Evolutionary conservation across 2,113 vertebrate species (phyloP).

Genomic region (Cacatua alba): DNA sequence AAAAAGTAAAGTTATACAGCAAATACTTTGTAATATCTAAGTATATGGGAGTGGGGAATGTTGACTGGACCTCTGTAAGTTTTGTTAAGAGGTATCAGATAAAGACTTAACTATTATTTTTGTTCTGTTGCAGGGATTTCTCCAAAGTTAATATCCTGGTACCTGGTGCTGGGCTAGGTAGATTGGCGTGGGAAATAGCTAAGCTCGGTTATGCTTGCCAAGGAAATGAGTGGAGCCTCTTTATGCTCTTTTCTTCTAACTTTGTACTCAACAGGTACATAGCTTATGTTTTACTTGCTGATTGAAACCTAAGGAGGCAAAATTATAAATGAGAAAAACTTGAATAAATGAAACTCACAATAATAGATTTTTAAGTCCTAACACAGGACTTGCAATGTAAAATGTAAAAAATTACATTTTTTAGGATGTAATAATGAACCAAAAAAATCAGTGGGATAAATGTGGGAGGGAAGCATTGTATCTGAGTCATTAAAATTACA

Average conservation of each 20-base stretch:
- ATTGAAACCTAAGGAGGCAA: constrained; percentile 1
- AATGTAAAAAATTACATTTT: background rate
- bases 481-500: background rate
- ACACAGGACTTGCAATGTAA: background rate
- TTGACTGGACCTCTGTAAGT: constrained; percentile 17
- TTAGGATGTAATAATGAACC: background rate
- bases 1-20: background rate
- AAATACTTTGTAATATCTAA: background rate
- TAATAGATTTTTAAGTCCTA: background rate
- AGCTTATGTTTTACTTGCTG: constrained; percentile 64
- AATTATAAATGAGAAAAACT: background rate
- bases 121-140: constrained; percentile 89
- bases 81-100: constrained; percentile 64
- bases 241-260: constrained; percentile 99
- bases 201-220: constrained; percentile 94
- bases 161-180: constrained; percentile 96
- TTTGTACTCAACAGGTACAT: constrained; percentile 98
- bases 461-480: background rate
- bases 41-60: background rate
- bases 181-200: constrained; percentile 97
- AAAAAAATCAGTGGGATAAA: background rate
- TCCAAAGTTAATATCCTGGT: constrained; percentile 95
- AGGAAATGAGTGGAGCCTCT: constrained; percentile 99
- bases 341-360: background rate
- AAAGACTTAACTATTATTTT: constrained; percentile 74